Conservation (phyloP, 2,888 invertebrate species). For the Cryptocheilus praepositus region DNA sequence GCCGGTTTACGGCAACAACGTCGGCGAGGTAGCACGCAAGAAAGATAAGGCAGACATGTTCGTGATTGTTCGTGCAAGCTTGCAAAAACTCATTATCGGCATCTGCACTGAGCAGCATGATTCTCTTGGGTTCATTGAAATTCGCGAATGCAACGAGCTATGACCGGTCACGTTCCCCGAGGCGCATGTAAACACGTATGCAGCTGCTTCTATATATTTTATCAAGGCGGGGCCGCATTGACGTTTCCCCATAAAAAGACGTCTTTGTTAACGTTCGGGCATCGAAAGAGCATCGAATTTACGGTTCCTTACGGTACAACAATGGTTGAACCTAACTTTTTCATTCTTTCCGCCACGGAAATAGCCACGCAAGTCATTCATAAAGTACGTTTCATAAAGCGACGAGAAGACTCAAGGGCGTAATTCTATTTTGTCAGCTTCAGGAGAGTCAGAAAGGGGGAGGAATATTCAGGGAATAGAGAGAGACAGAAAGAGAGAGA, state of each 20-base stretch:
- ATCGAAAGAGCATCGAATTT: constrained; percentile 16
- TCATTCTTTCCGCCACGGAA: too few species aligned
- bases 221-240: background rate
- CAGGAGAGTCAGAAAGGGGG: background rate
- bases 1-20: background rate
- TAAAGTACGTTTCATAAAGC: too few species aligned
- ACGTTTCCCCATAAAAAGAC: constrained; percentile 20
- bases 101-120: constrained; percentile 2
- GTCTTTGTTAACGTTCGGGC: constrained; percentile 11
- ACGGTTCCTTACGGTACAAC: background rate
- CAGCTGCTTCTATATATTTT: constrained; percentile 32
- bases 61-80: constrained; percentile 1
- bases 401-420: too few species aligned
- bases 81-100: constrained; percentile 35
- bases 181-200: background rate
- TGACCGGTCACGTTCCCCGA: too few species aligned
- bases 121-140: constrained; percentile 38
- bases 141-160: constrained; percentile 23
- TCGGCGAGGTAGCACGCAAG: background rate
- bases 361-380: too few species aligned
- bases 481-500: background rate
- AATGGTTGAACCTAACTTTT: too few species aligned
- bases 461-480: too few species aligned
- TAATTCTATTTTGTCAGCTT: too few species aligned
- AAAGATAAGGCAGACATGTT: constrained; percentile 2